Percentiles rank a stretch among this genome's conserved stretches.
Evolutionary conservation across 2,797 vertebrate species (phyloP).

Genomic region (Kryptolebias ocellatus): DNA sequence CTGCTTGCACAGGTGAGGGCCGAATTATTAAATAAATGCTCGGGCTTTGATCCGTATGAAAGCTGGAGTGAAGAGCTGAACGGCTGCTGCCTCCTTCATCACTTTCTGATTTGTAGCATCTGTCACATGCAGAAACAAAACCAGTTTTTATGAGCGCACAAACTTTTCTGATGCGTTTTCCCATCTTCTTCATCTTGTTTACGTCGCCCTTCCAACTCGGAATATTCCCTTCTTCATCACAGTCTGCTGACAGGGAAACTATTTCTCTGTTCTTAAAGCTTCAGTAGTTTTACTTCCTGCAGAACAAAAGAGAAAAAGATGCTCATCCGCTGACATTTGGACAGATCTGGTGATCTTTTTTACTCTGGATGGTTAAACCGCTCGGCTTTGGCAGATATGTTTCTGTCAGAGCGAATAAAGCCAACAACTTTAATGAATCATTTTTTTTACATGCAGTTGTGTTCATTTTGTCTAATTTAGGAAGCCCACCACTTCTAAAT

Average conservation of each 20-base stretch:
- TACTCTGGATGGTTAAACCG: background rate
- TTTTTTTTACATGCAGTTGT: no score
- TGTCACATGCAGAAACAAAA: slow-evolving; percentile 5
- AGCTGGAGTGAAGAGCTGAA: background rate
- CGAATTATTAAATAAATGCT: slow-evolving; percentile 17
- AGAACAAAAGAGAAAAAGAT: background rate
- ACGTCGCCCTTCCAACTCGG: background rate
- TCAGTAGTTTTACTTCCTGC: slow-evolving; percentile 33
- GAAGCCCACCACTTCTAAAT: no score
- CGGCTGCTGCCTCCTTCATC: slow-evolving; percentile 18
- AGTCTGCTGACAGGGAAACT: slow-evolving; percentile 36
- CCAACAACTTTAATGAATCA: no score
- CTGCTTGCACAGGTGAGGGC: background rate
- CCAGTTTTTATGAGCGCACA: slow-evolving; percentile 6
- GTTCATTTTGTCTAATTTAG: no score
- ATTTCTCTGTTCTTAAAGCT: slow-evolving; percentile 41
- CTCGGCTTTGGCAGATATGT: background rate
- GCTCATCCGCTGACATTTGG: background rate
- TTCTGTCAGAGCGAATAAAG: no score
- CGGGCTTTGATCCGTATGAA: slow-evolving; percentile 12
- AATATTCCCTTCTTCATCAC: background rate
- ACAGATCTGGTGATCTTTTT: background rate
- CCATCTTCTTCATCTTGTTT: background rate
- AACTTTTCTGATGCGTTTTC: background rate
- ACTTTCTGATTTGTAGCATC: background rate